Evolutionary conservation across 2,888 invertebrate genomes (phyloP), one percentile per base, ranked within the genome.

Genomic region (Caenorhabditis japonica): DNA sequence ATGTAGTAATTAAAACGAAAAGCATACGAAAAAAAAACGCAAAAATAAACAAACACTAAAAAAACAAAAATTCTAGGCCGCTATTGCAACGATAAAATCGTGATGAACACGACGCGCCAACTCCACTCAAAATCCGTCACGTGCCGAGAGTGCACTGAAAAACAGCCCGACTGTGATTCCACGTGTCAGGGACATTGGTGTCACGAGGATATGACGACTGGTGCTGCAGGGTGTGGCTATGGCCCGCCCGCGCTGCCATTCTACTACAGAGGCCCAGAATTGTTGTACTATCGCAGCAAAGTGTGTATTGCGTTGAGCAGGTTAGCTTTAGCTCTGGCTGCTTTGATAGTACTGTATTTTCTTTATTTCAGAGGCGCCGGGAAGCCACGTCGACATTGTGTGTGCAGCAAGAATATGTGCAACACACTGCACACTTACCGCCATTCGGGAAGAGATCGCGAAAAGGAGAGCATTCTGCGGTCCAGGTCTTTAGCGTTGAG

Each of bases 171-270:
- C 49, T 86, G 86, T 53, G 75, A 71, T n/a, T 66, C 80, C 17
- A 85, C 81, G 13, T 86, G 86, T 68, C 68, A 75, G 17, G 84
- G 84, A 12, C 78, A 79, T 30, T 81, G 82, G 82, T 86, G 86
- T 58, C 83, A 86, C 51, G 85, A 87, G 51, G 85, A 85, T 53
- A 69, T 77, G 23, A 73, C 75, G 3, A 81, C 83, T 0, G 85
- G 86, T 1, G 83, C 80, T 4, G 60, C 85, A 7, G 85, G 86
- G 2, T 86, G 86, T 44, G 86, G 86, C 1, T 86, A 77, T 53
- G 86, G 86, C 1, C 86, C 86, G 3, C 86, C 86, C 2, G 79
- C 85, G 0, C 76, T 86, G 3, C 86, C 86, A 12, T 87, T 81
- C 56, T 86, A 82, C 68, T 85, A 83, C 62, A 76, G 83, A 49